Evolutionary conservation across 1,140 invertebrate genomes (phyloP).

Genomic region (Diplogasteroides magnus): DNA sequence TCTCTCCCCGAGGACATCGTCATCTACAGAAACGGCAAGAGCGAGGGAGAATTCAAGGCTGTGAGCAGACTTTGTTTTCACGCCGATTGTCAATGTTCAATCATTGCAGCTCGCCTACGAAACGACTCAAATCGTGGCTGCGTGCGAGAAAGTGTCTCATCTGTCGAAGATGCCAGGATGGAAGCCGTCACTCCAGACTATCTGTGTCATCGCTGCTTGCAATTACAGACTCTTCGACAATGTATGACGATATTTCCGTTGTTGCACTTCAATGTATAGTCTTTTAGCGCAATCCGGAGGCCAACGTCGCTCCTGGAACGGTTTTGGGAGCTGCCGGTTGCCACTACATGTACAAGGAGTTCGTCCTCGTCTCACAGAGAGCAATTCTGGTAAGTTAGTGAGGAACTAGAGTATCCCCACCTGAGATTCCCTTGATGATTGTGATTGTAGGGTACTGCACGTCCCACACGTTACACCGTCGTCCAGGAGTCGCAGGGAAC

Average conservation of each 20-base stretch:
- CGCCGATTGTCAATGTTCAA: background rate
- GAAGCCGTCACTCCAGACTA: slow-evolving; percentile 8
- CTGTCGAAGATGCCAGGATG: background rate
- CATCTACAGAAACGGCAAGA: slow-evolving; percentile 78
- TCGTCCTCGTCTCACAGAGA: slow-evolving; percentile 16
- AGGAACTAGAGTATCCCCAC: too few relatives aligned
- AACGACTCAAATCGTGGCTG: slow-evolving; percentile 14
- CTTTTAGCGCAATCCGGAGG: background rate
- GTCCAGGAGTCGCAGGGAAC: background rate
- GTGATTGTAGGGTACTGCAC: slow-evolving; percentile 4
- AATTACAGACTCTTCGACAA: slow-evolving; percentile 11
- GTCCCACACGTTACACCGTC: slow-evolving; percentile 1
- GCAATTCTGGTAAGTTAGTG: slow-evolving; percentile 9
- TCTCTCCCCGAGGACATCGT: slow-evolving; percentile 64
- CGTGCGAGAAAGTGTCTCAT: slow-evolving; percentile 3
- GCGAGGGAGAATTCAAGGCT: slow-evolving; percentile 74
- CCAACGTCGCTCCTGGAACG: slow-evolving; percentile 20
- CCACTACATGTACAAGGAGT: slow-evolving; percentile 22
- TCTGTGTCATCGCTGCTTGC: slow-evolving; percentile 5
- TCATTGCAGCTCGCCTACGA: slow-evolving; percentile 8
- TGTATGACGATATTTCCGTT: background rate
- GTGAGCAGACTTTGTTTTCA: slow-evolving; percentile 52
- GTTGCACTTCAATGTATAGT: slow-evolving; percentile 5
- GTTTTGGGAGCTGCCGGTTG: background rate
- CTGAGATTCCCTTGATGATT: too few relatives aligned